phyloP scores from a whole-genome alignment of 2,888 invertebrate species.

The Bimastos eiseni region DNA sequence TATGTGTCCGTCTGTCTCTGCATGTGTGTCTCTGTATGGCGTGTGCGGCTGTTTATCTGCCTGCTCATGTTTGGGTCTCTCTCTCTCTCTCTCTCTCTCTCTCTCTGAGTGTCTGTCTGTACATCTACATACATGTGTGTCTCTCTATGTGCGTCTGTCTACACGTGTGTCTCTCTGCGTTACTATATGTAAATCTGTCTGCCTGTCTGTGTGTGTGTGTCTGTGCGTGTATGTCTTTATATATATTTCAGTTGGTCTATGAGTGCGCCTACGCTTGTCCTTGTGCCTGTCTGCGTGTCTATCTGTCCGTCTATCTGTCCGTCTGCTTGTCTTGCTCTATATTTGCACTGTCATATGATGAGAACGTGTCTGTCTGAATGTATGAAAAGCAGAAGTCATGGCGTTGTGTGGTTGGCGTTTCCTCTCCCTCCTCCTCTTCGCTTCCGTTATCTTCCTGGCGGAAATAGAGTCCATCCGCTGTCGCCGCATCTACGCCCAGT shows the following conservation, averaged over 20 bases:
- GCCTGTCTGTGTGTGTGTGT: background rate
- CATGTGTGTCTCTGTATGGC: too few relatives aligned
- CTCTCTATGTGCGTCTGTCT: background rate
- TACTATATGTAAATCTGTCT: background rate
- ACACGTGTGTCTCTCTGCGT: background rate
- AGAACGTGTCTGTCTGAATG: background rate
- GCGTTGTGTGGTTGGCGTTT: background rate
- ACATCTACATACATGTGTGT: too few relatives aligned
- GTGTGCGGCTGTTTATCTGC: too few relatives aligned
- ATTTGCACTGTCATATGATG: background rate
- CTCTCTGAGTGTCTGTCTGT: background rate
- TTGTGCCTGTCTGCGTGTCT: too few relatives aligned
- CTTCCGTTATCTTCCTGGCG: constrained; percentile 4
- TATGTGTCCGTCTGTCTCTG: background rate
- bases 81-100: too few relatives aligned
- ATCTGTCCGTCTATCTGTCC: background rate
- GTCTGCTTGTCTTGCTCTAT: background rate
- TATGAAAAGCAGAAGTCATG: background rate
- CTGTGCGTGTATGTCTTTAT: background rate
- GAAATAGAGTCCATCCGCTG: background rate
- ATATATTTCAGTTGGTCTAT: too few relatives aligned
- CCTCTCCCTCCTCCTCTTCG: background rate
- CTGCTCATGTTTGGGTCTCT: too few relatives aligned
- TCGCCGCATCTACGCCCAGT: background rate
- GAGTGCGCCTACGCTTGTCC: too few relatives aligned